A percentile compares a stretch with the other conserved stretches of the same genome.
Evolutionary conservation across 2,113 vertebrate species (phyloP).

Genomic region (Hemiscyllium ocellatum): DNA sequence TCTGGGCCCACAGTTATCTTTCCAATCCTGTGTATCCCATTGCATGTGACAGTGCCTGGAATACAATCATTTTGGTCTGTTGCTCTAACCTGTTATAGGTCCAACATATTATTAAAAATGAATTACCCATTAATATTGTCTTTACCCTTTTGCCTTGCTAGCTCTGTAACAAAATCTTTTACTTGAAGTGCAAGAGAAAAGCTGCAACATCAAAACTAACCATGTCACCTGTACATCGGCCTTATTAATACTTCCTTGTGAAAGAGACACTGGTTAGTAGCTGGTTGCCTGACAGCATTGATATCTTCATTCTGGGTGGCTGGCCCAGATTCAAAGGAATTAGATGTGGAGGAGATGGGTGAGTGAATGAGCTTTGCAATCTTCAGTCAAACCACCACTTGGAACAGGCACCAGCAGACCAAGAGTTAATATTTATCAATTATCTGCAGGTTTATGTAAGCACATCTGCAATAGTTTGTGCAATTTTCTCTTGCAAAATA

Average conservation of each 20-base stretch:
- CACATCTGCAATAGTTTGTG: not conserved
- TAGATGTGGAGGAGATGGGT: not conserved
- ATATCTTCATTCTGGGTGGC: not conserved
- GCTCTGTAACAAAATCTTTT: not conserved
- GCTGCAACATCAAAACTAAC: not conserved
- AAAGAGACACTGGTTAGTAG: not conserved
- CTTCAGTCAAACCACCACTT: not conserved
- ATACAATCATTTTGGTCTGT: not conserved
- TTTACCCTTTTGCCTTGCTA: not conserved
- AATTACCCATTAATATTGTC: not conserved
- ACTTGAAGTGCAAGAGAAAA: not conserved
- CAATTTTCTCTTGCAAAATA: not conserved
- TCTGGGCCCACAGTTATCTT: too few relatives aligned
- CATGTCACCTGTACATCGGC: not conserved
- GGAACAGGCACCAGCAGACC: not conserved
- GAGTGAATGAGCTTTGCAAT: not conserved
- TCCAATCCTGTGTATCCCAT: not conserved
- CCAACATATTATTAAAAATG: not conserved
- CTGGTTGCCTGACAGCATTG: not conserved
- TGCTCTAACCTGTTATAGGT: not conserved
- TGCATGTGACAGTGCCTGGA: not conserved
- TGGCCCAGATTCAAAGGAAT: not conserved
- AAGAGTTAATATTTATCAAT: not conserved
- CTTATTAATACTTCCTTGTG: not conserved
- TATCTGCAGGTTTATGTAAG: not conserved